Evolutionary conservation across 2,113 vertebrate species (phyloP).

Genomic region (Corythornis vintsioides): DNA sequence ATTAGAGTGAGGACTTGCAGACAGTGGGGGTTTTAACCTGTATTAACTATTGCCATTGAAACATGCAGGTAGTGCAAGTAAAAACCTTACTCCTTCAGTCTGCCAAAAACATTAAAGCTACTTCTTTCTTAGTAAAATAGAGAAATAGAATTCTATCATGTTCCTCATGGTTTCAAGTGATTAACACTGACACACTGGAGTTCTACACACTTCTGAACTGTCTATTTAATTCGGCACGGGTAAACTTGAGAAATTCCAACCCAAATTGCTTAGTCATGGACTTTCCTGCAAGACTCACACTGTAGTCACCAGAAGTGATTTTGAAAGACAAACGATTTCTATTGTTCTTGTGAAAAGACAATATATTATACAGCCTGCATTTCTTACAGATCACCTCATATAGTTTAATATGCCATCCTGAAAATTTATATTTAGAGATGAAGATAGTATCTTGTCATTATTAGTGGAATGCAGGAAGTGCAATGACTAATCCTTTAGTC

Average conservation of each 20-base stretch:
- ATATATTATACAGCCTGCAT: neutral
- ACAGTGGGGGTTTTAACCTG: neutral
- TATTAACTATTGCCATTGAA: neutral
- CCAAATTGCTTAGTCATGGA: neutral
- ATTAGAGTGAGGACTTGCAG: neutral
- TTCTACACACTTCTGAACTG: neutral
- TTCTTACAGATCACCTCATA: neutral
- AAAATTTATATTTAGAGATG: neutral
- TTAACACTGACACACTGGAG: neutral
- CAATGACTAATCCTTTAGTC: conserved; percentile 25
- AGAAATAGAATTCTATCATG: neutral
- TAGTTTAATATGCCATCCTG: neutral
- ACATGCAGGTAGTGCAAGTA: neutral
- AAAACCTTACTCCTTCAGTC: neutral
- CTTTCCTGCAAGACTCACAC: neutral
- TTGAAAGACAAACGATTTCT: neutral
- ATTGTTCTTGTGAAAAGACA: neutral
- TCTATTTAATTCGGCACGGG: neutral
- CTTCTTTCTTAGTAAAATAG: neutral
- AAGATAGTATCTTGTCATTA: neutral
- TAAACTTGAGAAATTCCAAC: neutral
- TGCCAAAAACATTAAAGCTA: neutral
- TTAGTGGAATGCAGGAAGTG: neutral
- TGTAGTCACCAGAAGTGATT: neutral
- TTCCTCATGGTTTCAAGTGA: neutral